Percentiles rank a stretch among this genome's conserved stretches.
Evolutionary conservation across 2,888 invertebrate species (phyloP).

Genomic region (Elegia similella): DNA sequence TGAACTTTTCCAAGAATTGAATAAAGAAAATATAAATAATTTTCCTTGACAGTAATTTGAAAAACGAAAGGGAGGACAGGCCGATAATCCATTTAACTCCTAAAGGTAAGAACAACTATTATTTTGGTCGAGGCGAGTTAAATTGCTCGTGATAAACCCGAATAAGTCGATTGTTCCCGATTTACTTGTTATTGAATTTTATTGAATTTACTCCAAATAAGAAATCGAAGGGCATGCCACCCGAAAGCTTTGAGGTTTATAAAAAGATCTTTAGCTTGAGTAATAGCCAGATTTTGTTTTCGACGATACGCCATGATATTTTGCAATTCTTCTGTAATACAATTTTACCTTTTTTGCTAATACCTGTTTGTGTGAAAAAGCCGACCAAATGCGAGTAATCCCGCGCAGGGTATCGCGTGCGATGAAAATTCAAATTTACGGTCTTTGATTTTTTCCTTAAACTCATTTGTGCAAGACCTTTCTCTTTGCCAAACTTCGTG

Average conservation of each 20-base stretch:
- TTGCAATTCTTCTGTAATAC: too few relatives aligned
- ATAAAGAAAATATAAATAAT: conserved; percentile 2
- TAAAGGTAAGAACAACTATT: conserved; percentile 12
- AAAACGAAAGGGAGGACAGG: conserved; percentile 25
- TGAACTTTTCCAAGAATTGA: neutral
- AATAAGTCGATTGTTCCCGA: neutral
- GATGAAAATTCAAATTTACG: too few relatives aligned
- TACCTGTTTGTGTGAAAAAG: too few relatives aligned
- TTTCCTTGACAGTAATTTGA: conserved; percentile 19
- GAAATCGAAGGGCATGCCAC: conserved; percentile 8
- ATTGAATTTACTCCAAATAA: conserved; percentile 2
- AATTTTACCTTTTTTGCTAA: too few relatives aligned
- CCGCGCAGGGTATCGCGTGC: too few relatives aligned
- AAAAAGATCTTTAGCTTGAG: neutral
- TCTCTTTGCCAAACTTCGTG: too few relatives aligned
- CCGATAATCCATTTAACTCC: conserved; percentile 32
- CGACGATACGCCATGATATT: too few relatives aligned
- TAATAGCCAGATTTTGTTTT: too few relatives aligned
- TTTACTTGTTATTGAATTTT: conserved; percentile 12
- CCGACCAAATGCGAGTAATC: too few relatives aligned
- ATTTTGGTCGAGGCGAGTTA: conserved; percentile 10
- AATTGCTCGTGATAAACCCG: conserved; percentile 2
- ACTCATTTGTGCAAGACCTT: too few relatives aligned
- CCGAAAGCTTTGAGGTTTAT: neutral
- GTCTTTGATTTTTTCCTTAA: too few relatives aligned